Conservation (phyloP, 64 coral and sea anemone genomes). For the Actinia equina region DNA sequence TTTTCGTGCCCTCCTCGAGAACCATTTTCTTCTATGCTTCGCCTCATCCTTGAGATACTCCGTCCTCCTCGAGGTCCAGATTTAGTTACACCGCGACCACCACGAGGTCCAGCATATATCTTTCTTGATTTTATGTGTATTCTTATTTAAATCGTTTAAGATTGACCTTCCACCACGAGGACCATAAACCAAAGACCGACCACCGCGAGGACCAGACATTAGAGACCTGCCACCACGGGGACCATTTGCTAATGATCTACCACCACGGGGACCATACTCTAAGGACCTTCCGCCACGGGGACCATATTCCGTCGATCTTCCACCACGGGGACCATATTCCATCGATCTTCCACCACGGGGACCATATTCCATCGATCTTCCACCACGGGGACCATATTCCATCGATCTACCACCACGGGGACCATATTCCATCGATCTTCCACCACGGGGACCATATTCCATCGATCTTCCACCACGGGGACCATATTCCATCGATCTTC, state of each 20-base stretch:
- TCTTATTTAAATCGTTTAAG: not conserved
- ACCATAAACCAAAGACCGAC: constrained; percentile 17
- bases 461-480: constrained; percentile 50
- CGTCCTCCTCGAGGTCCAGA: constrained; percentile 52
- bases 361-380: constrained; percentile 9
- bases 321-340: constrained; percentile 39
- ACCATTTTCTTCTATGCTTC: constrained; percentile 9
- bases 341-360: constrained; percentile 39
- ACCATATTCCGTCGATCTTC: constrained; percentile 36
- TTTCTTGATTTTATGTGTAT: not conserved
- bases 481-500: constrained; percentile 6
- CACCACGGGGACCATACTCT: constrained; percentile 22
- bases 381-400: constrained; percentile 30
- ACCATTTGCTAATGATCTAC: constrained; percentile 12
- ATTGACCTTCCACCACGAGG: constrained; percentile 41
- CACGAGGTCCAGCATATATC: constrained; percentile 24
- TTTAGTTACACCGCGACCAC: constrained; percentile 22
- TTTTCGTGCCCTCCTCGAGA: constrained; percentile 27
- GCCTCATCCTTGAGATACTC: not conserved
- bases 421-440: constrained; percentile 18
- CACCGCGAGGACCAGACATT: constrained; percentile 34
- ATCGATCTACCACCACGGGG: constrained; percentile 22
- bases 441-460: constrained; percentile 19
- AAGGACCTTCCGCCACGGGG: constrained; percentile 57
- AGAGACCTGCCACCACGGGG: constrained; percentile 42